A percentile compares a stretch with the other conserved stretches of the same genome.
phyloP scores from a whole-genome alignment of 1,140 invertebrate genomes.

The Drosophila arawakana region DNA sequence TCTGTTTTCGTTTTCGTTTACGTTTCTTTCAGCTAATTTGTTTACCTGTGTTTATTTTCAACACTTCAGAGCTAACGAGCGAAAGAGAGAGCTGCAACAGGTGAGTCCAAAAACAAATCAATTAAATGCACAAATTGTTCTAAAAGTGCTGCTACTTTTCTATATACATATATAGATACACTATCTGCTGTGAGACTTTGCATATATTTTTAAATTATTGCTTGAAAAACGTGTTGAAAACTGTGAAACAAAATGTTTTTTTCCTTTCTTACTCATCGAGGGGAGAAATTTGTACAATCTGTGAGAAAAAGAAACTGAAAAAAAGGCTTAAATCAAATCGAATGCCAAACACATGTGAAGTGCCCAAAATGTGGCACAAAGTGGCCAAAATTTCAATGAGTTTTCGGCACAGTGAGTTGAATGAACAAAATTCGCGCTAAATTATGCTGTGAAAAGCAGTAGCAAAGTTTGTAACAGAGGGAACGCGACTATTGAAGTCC shows the following conservation, averaged over 20 bases:
- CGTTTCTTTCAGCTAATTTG: conserved; percentile 62
- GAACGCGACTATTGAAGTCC: background rate
- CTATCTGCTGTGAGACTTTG: background rate
- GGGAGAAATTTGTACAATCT: conserved; percentile 44
- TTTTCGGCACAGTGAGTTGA: conserved; percentile 47
- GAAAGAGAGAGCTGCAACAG: conserved; percentile 21
- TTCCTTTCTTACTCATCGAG: conserved; percentile 40
- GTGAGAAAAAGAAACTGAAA: conserved; percentile 28
- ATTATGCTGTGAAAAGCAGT: background rate
- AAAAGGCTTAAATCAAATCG: conserved; percentile 64
- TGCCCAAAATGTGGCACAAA: conserved; percentile 52
- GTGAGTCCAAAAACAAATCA: conserved; percentile 56
- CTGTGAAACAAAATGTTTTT: conserved; percentile 53
- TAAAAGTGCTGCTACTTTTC: conserved; percentile 32
- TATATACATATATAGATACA: conserved; percentile 15
- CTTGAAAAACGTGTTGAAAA: conserved; percentile 63
- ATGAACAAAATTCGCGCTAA: conserved; percentile 39
- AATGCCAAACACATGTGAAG: conserved; percentile 76
- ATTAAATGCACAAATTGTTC: conserved; percentile 43
- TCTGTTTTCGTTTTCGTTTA: conserved; percentile 39
- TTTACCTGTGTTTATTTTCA: conserved; percentile 74
- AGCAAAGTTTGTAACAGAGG: background rate
- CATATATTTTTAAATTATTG: background rate
- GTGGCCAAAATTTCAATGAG: conserved; percentile 65
- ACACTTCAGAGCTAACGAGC: conserved; percentile 37